Evolutionary conservation across 2,113 vertebrate genomes (phyloP).

Genomic region (Enhydra lutris): DNA sequence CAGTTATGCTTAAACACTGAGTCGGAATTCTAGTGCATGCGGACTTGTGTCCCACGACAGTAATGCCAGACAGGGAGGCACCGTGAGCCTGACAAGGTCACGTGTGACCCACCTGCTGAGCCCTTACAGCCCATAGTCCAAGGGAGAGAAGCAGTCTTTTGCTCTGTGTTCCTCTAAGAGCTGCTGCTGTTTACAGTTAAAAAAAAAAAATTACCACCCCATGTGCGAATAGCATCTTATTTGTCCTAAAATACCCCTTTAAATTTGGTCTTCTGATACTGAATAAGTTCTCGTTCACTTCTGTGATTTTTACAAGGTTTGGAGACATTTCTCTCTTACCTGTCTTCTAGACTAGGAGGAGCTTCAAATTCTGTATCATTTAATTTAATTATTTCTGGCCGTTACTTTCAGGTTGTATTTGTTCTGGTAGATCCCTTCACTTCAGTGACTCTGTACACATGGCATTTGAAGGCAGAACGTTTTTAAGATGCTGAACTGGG

Average conservation of each 20-base stretch:
- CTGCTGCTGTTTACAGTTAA: not conserved
- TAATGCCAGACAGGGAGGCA: not conserved
- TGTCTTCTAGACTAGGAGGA: not conserved
- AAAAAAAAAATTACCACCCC: not conserved
- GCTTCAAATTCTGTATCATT: not conserved
- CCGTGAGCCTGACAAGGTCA: rapidly evolving
- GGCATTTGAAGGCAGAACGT: not conserved
- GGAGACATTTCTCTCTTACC: not conserved
- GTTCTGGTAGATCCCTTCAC: not conserved
- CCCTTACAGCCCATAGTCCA: not conserved
- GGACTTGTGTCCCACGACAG: not conserved
- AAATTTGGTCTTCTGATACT: not conserved
- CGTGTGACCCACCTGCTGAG: rapidly evolving
- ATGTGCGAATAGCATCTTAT: not conserved
- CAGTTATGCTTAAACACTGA: not conserved
- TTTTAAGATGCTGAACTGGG: not conserved
- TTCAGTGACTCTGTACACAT: not conserved
- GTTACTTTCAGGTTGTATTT: not conserved
- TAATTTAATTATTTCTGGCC: not conserved
- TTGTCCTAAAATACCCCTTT: not conserved
- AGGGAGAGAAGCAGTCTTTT: not conserved
- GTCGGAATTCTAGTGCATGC: not conserved
- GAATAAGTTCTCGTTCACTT: not conserved
- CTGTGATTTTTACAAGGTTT: not conserved
- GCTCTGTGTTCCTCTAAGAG: not conserved